Conservation (phyloP, 1,140 invertebrate species). For the Dermatophagoides farinae region DNA sequence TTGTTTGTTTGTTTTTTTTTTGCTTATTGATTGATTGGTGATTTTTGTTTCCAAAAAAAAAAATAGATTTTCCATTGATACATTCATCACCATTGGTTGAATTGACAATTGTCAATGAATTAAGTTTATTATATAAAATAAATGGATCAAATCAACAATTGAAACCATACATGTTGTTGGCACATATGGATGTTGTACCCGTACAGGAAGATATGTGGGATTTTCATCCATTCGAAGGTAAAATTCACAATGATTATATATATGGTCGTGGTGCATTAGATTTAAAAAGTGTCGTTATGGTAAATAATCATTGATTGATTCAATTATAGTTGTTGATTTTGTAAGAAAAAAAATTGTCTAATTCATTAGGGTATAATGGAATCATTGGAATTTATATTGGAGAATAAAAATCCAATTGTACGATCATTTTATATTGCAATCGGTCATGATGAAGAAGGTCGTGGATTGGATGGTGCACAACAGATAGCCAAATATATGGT, state of each 20-base stretch:
- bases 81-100: conserved; percentile 27
- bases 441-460: conserved; percentile 40
- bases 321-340: background rate
- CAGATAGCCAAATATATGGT: conserved; percentile 25
- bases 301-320: conserved; percentile 18
- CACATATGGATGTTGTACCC: conserved; percentile 39
- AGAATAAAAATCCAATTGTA: conserved; percentile 22
- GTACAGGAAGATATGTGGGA: conserved; percentile 30
- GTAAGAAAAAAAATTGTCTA: background rate
- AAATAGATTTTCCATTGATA: conserved; percentile 28
- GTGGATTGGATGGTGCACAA: conserved; percentile 29
- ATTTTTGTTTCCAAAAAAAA: background rate
- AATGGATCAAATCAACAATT: conserved; percentile 24
- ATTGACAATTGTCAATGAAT: conserved; percentile 29
- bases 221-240: conserved; percentile 30
- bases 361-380: conserved; percentile 31
- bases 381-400: conserved; percentile 31
- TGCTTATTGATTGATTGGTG: background rate
- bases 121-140: conserved; percentile 32
- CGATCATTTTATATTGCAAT: conserved; percentile 36
- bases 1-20: conserved; percentile 7
- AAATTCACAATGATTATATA: conserved; percentile 30
- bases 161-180: conserved; percentile 32
- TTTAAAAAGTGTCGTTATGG: conserved; percentile 33
- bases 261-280: conserved; percentile 37